Percentiles rank a stretch among this genome's conserved stretches.
These are phyloP conservation scores for Amphipyra berbera DNA, from an alignment of 2,888 invertebrate genomes.

Conservation along the genomic window DNA sequence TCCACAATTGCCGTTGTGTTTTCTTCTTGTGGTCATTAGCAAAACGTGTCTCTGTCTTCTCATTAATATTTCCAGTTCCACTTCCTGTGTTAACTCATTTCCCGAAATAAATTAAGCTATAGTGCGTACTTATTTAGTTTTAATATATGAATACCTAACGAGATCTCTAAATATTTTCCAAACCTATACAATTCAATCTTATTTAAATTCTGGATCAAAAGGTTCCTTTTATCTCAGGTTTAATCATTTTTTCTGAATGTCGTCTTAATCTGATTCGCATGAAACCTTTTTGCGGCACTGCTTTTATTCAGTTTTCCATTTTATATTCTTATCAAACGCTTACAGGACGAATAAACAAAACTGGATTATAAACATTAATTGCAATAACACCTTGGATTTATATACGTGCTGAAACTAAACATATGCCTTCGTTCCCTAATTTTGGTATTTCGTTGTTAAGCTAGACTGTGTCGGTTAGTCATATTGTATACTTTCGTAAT, in stretches of 20 bases:
- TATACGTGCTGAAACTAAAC: constrained; percentile 26
- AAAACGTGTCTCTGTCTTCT: constrained; percentile 24
- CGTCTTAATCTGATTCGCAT: not conserved
- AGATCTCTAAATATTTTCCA: too few species aligned
- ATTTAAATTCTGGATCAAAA: too few species aligned
- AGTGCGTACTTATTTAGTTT: constrained; percentile 16
- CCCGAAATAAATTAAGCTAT: constrained; percentile 7
- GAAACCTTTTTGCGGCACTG: not conserved
- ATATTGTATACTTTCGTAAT: constrained; percentile 52
- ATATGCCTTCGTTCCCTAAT: constrained; percentile 40
- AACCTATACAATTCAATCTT: too few species aligned
- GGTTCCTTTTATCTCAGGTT: too few species aligned
- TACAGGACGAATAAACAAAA: not conserved
- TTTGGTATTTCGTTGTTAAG: constrained; percentile 47
- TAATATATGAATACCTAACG: constrained; percentile 1
- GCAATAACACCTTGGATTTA: constrained; percentile 30
- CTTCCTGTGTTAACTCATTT: constrained; percentile 23
- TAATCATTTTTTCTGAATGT: too few species aligned
- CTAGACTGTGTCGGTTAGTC: constrained; percentile 50
- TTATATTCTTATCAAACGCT: not conserved
- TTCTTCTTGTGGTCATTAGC: constrained; percentile 45
- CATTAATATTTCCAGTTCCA: constrained; percentile 34
- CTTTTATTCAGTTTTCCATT: not conserved
- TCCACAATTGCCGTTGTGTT: constrained; percentile 27
- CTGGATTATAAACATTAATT: constrained; percentile 13